Conservation (phyloP, 2,888 invertebrate genomes). For the Ditylenchus weischeri region DNA sequence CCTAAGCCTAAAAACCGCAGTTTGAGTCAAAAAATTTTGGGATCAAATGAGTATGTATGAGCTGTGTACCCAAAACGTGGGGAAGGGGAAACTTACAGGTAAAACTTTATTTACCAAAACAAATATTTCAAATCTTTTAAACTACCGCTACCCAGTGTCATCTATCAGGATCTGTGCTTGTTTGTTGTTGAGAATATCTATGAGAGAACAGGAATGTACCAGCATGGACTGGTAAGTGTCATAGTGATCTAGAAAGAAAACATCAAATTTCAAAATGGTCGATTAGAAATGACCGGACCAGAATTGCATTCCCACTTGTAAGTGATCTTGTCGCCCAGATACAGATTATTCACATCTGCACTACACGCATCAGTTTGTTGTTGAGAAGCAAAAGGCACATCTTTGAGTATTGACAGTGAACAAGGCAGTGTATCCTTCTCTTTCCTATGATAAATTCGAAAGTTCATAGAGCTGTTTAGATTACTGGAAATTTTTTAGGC, state of each 20-base stretch:
- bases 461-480: background rate
- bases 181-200: slow-evolving; percentile 27
- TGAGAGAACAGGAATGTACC: slow-evolving; percentile 28
- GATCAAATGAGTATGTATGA: too few species aligned
- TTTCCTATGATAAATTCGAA: slow-evolving; percentile 3
- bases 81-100: too few species aligned
- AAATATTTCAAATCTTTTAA: background rate
- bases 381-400: slow-evolving; percentile 12
- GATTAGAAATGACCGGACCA: slow-evolving; percentile 5
- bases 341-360: slow-evolving; percentile 18
- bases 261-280: slow-evolving; percentile 6
- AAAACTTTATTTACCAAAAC: too few species aligned
- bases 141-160: slow-evolving; percentile 28
- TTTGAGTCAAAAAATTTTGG: too few species aligned
- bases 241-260: slow-evolving; percentile 29
- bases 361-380: slow-evolving; percentile 25
- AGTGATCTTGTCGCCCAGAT: slow-evolving; percentile 30
- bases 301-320: slow-evolving; percentile 33
- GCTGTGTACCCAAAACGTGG: too few species aligned
- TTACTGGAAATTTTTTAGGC: background rate
- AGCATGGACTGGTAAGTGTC: slow-evolving; percentile 37
- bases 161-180: slow-evolving; percentile 23
- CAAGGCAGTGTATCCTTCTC: slow-evolving; percentile 33
- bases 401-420: slow-evolving; percentile 3
- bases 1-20: too few species aligned